Evolutionary conservation across 1,140 invertebrate genomes (phyloP).

Genomic region (Drosophila kikkawai): DNA sequence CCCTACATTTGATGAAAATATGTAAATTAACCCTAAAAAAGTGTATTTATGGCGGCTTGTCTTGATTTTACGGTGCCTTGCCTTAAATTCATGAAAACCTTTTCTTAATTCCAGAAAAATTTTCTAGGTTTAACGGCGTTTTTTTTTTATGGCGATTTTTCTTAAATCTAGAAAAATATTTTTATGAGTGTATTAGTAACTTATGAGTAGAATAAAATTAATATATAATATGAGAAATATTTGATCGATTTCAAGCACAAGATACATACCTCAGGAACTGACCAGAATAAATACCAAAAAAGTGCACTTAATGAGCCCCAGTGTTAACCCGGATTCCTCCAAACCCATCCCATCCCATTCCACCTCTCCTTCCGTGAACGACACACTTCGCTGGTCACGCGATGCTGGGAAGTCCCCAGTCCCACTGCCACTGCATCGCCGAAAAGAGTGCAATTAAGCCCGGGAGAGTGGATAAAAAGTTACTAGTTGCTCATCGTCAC

Average conservation of each 20-base stretch:
- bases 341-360: not conserved
- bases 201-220: too few species aligned
- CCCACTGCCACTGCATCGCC: not conserved
- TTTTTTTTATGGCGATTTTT: too few species aligned
- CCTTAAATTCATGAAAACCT: too few species aligned
- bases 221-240: not conserved
- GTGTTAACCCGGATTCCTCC: not conserved
- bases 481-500: conserved; percentile 7
- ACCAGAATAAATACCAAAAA: not conserved
- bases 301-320: not conserved
- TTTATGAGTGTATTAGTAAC: too few species aligned
- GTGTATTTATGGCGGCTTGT: too few species aligned
- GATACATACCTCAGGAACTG: not conserved
- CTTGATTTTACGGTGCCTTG: too few species aligned
- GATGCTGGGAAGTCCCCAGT: conserved; percentile 10
- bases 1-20: too few species aligned
- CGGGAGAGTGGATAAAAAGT: conserved; percentile 7
- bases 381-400: not conserved
- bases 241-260: not conserved
- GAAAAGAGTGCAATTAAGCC: not conserved
- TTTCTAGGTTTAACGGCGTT: too few species aligned
- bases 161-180: too few species aligned
- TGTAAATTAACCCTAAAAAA: too few species aligned
- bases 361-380: not conserved
- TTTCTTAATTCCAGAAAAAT: too few species aligned